phyloP scores from a whole-genome alignment of 2,888 invertebrate genomes.

The Podotricha telesiphe region DNA sequence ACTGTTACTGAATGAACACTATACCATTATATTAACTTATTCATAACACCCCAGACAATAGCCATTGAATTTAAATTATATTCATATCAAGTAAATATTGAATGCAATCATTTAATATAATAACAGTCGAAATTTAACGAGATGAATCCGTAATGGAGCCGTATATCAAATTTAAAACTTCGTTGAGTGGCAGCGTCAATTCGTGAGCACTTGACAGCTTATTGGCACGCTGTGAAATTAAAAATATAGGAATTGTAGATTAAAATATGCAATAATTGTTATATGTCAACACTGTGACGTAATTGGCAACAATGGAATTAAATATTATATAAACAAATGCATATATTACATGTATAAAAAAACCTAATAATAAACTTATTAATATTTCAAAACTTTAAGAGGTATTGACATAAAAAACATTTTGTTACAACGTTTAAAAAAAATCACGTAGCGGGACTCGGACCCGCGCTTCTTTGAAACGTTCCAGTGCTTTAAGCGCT shows the following conservation, averaged over 20 bases:
- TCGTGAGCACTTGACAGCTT: conserved; percentile 15
- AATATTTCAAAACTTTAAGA: no score
- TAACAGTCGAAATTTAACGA: conserved; percentile 9
- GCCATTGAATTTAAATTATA: conserved; percentile 2
- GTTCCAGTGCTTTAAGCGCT: no score
- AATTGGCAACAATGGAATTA: no score
- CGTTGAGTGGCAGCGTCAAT: conserved; percentile 20
- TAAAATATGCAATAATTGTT: neutral
- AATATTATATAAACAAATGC: no score
- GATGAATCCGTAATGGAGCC: conserved; percentile 16
- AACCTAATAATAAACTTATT: no score
- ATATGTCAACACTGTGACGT: neutral
- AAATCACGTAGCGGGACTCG: no score
- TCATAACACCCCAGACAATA: neutral
- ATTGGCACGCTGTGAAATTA: conserved; percentile 6
- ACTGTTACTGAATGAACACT: neutral
- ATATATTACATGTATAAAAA: no score
- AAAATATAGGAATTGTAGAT: neutral
- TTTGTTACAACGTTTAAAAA: no score
- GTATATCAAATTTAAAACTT: conserved; percentile 23
- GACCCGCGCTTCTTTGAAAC: no score
- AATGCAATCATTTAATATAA: conserved; percentile 21
- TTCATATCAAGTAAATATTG: conserved; percentile 7
- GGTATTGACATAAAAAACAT: no score
- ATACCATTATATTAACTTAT: neutral